A percentile compares a stretch with the other conserved stretches of the same genome.
These are phyloP conservation scores for Lottia scabra DNA, from an alignment of 2,888 invertebrate species.

Conservation along the genomic window DNA sequence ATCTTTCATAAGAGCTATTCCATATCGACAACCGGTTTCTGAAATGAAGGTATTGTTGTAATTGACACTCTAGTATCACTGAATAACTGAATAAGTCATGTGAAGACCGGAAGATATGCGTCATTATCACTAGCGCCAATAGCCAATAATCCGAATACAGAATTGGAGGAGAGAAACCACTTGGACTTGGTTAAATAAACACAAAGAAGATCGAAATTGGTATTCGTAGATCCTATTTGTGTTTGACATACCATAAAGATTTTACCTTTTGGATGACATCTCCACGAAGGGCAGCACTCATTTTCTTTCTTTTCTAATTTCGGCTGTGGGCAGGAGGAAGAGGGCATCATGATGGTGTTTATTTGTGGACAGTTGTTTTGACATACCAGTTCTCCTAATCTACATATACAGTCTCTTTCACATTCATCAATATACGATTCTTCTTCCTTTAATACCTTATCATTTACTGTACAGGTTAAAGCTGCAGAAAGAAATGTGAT, in stretches of 20 bases:
- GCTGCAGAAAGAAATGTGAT: neutral
- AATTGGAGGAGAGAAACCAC: too few species aligned
- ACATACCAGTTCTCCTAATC: constrained; percentile 20
- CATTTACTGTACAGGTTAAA: neutral
- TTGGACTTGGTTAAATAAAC: too few species aligned
- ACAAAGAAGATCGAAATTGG: too few species aligned
- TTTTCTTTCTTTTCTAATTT: constrained; percentile 19
- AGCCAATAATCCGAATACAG: too few species aligned
- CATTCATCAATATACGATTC: constrained; percentile 15
- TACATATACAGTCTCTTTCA: constrained; percentile 19
- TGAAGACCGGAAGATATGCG: too few species aligned
- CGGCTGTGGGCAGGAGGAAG: constrained; percentile 30
- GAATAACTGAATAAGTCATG: too few species aligned
- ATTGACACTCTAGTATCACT: neutral
- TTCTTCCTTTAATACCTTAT: constrained; percentile 10
- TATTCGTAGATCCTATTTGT: too few species aligned
- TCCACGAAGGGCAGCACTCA: constrained; percentile 33
- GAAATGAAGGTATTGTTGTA: neutral
- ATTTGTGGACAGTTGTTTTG: constrained; percentile 22
- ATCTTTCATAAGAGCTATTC: constrained; percentile 22
- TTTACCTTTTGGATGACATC: constrained; percentile 31
- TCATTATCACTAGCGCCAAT: too few species aligned
- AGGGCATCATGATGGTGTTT: constrained; percentile 23
- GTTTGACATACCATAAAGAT: too few species aligned
- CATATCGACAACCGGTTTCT: constrained; percentile 30